Conservation (phyloP, 2,888 invertebrate species). For the Papilio gigon region DNA sequence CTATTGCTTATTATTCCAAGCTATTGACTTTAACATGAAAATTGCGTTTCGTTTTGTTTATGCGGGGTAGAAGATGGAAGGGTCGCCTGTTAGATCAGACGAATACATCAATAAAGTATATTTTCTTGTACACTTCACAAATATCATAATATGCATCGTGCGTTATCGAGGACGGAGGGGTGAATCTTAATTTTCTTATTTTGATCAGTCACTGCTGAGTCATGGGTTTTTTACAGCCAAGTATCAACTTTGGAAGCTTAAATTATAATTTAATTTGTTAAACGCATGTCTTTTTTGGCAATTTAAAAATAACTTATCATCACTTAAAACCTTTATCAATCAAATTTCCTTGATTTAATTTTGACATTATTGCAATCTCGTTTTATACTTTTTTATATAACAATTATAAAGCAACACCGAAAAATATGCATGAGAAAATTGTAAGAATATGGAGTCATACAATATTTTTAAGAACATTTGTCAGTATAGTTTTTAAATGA, state of each 20-base stretch:
- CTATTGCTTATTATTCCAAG: constrained; percentile 81
- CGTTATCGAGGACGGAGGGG: constrained; percentile 62
- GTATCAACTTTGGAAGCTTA: background rate
- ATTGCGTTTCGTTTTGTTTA: constrained; percentile 80
- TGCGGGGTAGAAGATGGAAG: constrained; percentile 62
- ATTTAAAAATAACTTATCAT: background rate
- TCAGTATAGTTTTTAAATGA: too few relatives aligned
- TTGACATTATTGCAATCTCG: too few relatives aligned
- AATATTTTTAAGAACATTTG: too few relatives aligned
- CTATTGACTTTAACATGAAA: constrained; percentile 81
- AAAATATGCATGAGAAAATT: too few relatives aligned
- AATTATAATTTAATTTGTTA: constrained; percentile 7
- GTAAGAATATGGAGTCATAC: too few relatives aligned
- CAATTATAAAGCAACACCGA: too few relatives aligned
- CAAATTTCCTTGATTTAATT: too few relatives aligned
- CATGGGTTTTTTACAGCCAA: constrained; percentile 22
- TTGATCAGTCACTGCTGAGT: constrained; percentile 44
- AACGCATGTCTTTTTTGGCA: background rate
- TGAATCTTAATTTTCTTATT: constrained; percentile 62
- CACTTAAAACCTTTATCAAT: constrained; percentile 5
- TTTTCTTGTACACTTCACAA: constrained; percentile 60
- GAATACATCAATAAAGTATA: constrained; percentile 60
- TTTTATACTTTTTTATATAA: too few relatives aligned
- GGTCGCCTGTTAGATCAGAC: constrained; percentile 68
- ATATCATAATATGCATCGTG: constrained; percentile 64